These are phyloP conservation scores for Grammomys surdaster DNA, from an alignment of 2,113 vertebrate genomes.

Conservation along the genomic window DNA sequence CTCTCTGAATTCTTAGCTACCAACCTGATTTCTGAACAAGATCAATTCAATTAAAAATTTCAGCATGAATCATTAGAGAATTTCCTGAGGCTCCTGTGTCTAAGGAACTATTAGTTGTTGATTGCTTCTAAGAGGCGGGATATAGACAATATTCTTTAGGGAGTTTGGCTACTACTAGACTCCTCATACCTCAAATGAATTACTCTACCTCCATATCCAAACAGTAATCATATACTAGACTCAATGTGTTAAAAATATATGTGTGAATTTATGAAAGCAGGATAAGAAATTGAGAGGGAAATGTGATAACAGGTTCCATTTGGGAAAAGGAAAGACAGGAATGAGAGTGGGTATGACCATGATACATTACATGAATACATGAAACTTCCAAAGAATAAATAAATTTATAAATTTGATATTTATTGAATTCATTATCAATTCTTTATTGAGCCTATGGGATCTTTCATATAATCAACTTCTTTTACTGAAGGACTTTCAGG, in stretches of 20 bases:
- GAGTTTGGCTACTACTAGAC: not conserved
- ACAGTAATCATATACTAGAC: not conserved
- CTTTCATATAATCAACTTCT: not conserved
- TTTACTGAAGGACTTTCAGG: not conserved
- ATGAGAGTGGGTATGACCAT: not conserved
- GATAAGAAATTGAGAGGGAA: not conserved
- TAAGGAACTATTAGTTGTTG: not conserved
- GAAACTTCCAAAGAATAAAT: not conserved
- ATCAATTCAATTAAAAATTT: not conserved
- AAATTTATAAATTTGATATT: not conserved
- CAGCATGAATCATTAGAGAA: not conserved
- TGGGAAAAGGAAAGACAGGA: not conserved
- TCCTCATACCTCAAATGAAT: not conserved
- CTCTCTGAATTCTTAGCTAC: not conserved
- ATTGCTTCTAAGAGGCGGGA: not conserved
- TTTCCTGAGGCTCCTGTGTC: not conserved
- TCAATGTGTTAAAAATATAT: not conserved
- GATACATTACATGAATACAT: not conserved
- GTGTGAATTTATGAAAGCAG: not conserved
- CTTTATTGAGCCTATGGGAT: not conserved
- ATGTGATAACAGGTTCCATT: not conserved
- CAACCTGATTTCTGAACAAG: not conserved
- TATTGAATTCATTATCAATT: not conserved
- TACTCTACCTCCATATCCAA: too few species aligned
- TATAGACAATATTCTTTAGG: not conserved